These are phyloP conservation scores for Catocala nupta DNA, from an alignment of 2,888 invertebrate species.

Conservation along the genomic window DNA sequence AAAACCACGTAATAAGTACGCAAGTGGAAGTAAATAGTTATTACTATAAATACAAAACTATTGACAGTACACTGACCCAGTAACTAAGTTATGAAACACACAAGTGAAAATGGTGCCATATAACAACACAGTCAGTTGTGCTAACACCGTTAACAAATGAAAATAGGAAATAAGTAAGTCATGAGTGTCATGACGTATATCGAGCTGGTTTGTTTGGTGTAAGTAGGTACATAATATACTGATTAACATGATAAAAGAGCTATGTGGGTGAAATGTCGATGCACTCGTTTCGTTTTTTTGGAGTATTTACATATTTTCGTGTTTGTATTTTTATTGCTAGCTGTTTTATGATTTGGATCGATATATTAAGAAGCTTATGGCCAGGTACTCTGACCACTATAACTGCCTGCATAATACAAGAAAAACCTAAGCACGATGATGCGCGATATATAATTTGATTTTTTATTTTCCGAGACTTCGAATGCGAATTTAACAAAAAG, in stretches of 20 bases:
- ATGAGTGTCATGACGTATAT: constrained; percentile 11
- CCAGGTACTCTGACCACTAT: too few relatives aligned
- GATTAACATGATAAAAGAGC: constrained; percentile 51
- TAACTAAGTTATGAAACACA: constrained; percentile 48
- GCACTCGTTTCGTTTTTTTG: constrained; percentile 13
- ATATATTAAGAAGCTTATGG: background rate
- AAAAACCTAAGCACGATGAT: too few relatives aligned
- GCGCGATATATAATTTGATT: too few relatives aligned
- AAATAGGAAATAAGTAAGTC: constrained; percentile 28
- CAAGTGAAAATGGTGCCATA: constrained; percentile 42
- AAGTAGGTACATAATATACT: constrained; percentile 8
- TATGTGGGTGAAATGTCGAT: constrained; percentile 40
- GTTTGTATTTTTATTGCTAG: background rate
- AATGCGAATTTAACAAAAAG: too few relatives aligned
- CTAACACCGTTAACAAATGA: constrained; percentile 40
- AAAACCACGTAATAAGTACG: too few relatives aligned
- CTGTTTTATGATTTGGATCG: background rate
- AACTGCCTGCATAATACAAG: too few relatives aligned
- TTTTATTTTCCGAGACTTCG: too few relatives aligned
- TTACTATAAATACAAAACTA: constrained; percentile 15
- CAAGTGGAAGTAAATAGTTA: background rate
- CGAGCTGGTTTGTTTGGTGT: too few relatives aligned
- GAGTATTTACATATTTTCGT: background rate
- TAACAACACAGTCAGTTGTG: constrained; percentile 41
- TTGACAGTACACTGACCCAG: constrained; percentile 42